Percentiles rank a stretch among this genome's conserved stretches.
These are phyloP conservation scores for Hirundichthys speculiger DNA, from an alignment of 2,113 vertebrate genomes.

Conservation along the genomic window DNA sequence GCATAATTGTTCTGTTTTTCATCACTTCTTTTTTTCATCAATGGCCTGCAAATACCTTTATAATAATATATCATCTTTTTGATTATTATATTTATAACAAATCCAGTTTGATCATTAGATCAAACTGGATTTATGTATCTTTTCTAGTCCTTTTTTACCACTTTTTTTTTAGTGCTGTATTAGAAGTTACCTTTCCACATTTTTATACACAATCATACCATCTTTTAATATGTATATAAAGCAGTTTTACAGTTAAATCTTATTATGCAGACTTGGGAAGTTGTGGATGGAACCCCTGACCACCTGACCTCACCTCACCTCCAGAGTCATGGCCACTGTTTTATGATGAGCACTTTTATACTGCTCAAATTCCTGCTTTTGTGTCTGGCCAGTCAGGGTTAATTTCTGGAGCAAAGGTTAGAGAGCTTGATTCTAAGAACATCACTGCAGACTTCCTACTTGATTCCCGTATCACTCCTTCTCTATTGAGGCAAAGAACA, in stretches of 20 bases:
- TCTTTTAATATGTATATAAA: not conserved
- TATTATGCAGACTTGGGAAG: not conserved
- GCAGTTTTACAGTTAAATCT: not conserved
- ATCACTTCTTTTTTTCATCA: too few relatives aligned
- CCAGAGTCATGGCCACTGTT: not conserved
- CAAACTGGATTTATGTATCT: too few relatives aligned
- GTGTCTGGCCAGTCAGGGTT: conserved; percentile 63
- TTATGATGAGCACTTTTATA: conserved; percentile 40
- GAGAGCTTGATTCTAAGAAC: conserved; percentile 62
- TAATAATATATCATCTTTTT: too few relatives aligned
- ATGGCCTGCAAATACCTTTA: too few relatives aligned
- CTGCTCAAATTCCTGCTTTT: conserved; percentile 56
- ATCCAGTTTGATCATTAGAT: too few relatives aligned
- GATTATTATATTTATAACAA: too few relatives aligned
- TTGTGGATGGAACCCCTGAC: not conserved
- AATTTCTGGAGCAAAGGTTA: conserved; percentile 60
- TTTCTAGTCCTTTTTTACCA: too few relatives aligned
- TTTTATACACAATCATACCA: not conserved
- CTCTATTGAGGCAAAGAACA: conserved; percentile 56
- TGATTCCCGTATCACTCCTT: conserved; percentile 49
- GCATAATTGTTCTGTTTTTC: too few relatives aligned
- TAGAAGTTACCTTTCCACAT: too few relatives aligned
- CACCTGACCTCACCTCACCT: too few relatives aligned
- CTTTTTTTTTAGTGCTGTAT: too few relatives aligned
- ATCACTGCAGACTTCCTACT: conserved; percentile 54